These are phyloP conservation scores for Tonatia bakeri DNA, from an alignment of 2,113 vertebrate species.

Conservation along the genomic window DNA sequence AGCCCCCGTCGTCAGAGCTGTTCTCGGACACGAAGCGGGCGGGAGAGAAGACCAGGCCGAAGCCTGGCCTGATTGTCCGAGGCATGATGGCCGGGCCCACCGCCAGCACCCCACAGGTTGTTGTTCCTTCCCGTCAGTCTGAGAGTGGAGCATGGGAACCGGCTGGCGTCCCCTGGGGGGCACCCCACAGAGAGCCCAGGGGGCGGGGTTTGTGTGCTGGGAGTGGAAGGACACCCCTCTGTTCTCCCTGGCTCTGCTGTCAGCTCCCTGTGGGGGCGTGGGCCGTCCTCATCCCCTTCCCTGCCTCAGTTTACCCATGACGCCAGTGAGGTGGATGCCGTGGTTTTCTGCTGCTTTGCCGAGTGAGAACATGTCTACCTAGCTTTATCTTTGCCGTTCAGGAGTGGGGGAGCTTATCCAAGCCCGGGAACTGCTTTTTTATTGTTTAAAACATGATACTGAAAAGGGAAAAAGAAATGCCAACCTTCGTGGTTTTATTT, in stretches of 20 bases:
- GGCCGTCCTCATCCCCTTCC: neutral
- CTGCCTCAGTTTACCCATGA: neutral
- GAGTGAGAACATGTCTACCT: neutral
- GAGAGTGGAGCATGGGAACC: neutral
- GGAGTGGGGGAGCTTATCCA: neutral
- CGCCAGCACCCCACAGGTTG: conserved; percentile 84
- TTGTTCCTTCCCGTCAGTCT: neutral
- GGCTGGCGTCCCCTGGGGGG: neutral
- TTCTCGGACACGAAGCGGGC: conserved; percentile 71
- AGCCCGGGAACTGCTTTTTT: neutral
- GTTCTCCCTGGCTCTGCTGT: neutral
- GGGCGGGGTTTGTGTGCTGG: neutral
- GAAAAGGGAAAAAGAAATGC: neutral
- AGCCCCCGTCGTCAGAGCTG: conserved; percentile 11
- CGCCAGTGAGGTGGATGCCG: neutral
- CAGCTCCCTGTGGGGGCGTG: rapidly evolving
- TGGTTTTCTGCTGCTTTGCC: neutral
- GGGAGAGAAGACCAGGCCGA: conserved; percentile 79
- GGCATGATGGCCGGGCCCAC: conserved; percentile 88
- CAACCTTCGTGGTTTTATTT: neutral
- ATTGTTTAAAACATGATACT: neutral
- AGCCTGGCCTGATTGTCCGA: conserved; percentile 80
- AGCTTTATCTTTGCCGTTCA: neutral
- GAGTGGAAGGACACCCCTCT: neutral
- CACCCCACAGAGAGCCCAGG: neutral